These are phyloP conservation scores for Bothrops jararaca DNA, from an alignment of 2,113 vertebrate species.

Conservation along the genomic window DNA sequence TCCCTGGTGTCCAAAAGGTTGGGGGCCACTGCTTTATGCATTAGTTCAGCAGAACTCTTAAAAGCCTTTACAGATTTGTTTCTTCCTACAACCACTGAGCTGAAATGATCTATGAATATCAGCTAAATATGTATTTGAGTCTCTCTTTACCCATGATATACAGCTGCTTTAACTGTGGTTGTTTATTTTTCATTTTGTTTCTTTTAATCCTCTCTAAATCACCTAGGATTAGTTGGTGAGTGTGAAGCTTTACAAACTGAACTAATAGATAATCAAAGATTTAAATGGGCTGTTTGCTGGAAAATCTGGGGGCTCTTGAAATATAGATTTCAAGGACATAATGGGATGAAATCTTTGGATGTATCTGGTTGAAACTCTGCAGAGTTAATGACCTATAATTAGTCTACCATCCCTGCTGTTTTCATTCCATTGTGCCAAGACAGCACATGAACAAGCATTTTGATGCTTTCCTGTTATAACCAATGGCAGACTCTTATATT, in stretches of 20 bases:
- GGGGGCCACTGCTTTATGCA: neutral
- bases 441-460: neutral
- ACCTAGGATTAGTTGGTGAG: neutral
- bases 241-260: neutral
- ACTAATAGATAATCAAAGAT: neutral
- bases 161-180: neutral
- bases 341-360: neutral
- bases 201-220: neutral
- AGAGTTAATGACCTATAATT: neutral
- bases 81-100: neutral
- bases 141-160: neutral
- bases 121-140: neutral
- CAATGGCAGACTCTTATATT: neutral
- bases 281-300: neutral
- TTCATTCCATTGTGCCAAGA: neutral
- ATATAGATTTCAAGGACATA: neutral
- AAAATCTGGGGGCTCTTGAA: neutral
- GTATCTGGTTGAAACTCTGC: neutral
- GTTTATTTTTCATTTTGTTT: neutral
- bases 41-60: neutral
- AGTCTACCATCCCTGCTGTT: neutral
- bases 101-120: neutral
- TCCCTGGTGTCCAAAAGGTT: neutral
- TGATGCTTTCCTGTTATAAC: neutral
- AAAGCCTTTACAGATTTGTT: neutral